Base-by-base conservation (phyloP, 2,797 vertebrate species). In the Microcaecilia unicolor region DNA sequence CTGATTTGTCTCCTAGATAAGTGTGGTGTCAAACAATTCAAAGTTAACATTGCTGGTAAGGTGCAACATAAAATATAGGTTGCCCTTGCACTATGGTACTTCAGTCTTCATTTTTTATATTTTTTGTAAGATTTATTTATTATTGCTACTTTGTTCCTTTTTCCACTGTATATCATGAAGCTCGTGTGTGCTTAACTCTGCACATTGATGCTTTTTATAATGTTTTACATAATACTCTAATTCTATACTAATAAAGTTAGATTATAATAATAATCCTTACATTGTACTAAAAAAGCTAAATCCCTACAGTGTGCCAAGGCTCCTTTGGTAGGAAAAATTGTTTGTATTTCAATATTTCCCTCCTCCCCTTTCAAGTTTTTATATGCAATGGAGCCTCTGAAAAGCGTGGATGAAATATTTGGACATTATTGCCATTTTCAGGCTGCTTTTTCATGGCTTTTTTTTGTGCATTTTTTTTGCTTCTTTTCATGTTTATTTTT, bases 1-100 rank as follows among this genome's bases (percentile, higher is more conserved):
- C 42, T 77, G 68, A 68, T 78, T 80, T 73, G 77, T 72, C 67
- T 64, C 67, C 56, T 68, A 63, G 60, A 69, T 54, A 50, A 34
- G 44, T 59, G 54, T 48, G 55, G 51, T 24, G 31, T 28, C n/a
- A n/a, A n/a, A n/a, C n/a, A n/a, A n/a, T n/a, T n/a, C n/a, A n/a
- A n/a, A n/a, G n/a, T n/a, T n/a, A n/a, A n/a, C n/a, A n/a, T n/a
- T n/a, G n/a, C n/a, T n/a, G n/a, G n/a, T n/a, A n/a, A n/a, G n/a
- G n/a, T n/a, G n/a, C n/a, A n/a, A n/a, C n/a, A n/a, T n/a, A n/a
- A n/a, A n/a, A n/a, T n/a, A n/a, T n/a, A n/a, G n/a, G n/a, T n/a
- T n/a, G n/a, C n/a, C n/a, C n/a, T n/a, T n/a, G n/a, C n/a, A n/a
- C n/a, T n/a, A n/a, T n/a, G n/a, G n/a, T n/a, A n/a, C n/a, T n/a